Percentiles rank a stretch among this genome's conserved stretches.
Evolutionary conservation across 1,140 invertebrate species (phyloP).

Genomic region (Eupeodes corollae): DNA sequence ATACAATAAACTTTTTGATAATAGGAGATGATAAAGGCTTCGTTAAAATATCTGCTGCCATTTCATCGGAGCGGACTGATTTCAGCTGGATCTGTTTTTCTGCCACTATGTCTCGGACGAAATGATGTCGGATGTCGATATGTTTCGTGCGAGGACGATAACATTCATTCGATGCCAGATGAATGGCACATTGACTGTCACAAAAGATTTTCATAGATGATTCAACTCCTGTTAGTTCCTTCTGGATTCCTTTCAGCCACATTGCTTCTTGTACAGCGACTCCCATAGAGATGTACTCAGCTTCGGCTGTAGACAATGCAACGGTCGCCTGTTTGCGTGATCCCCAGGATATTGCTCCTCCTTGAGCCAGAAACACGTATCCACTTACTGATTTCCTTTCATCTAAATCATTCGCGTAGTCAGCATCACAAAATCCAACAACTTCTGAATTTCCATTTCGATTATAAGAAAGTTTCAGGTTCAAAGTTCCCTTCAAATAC

Average conservation of each 20-base stretch:
- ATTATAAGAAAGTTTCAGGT: slow-evolving; percentile 5
- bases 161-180: slow-evolving; percentile 17
- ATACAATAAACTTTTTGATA: too few species aligned
- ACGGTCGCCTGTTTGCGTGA: slow-evolving; percentile 27
- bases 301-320: slow-evolving; percentile 32
- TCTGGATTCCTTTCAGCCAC: too few species aligned
- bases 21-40: too few species aligned
- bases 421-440: slow-evolving; percentile 19
- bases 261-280: slow-evolving; percentile 34
- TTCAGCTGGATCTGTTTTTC: slow-evolving; percentile 11
- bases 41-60: slow-evolving; percentile 22
- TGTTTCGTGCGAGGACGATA: slow-evolving; percentile 26
- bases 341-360: slow-evolving; percentile 26
- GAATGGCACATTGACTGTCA: slow-evolving; percentile 22
- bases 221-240: slow-evolving; percentile 9
- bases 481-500: too few species aligned
- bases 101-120: slow-evolving; percentile 13
- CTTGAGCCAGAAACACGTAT: too few species aligned
- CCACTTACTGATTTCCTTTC: too few species aligned
- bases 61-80: slow-evolving; percentile 13
- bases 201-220: slow-evolving; percentile 13
- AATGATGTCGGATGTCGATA: slow-evolving; percentile 28
- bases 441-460: slow-evolving; percentile 7
- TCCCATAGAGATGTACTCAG: slow-evolving; percentile 35
- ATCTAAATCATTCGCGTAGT: slow-evolving; percentile 9